Conservation (phyloP, 1,140 invertebrate species). For the Drosophila athabasca region DNA sequence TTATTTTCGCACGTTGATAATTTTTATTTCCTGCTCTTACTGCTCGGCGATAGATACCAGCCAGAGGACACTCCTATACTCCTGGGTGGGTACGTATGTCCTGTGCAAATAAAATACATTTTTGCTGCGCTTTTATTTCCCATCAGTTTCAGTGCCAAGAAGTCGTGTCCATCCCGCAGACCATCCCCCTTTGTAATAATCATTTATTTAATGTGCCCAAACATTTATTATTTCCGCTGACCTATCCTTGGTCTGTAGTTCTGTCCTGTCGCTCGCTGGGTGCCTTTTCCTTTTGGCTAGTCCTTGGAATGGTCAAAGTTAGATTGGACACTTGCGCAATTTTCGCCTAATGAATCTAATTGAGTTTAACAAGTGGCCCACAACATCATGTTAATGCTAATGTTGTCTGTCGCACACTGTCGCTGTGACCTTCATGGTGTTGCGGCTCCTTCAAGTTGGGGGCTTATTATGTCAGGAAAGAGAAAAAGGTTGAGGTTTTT, state of each 20-base stretch:
- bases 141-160: conserved; percentile 29
- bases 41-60: conserved; percentile 29
- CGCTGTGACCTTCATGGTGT: conserved; percentile 34
- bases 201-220: conserved; percentile 75
- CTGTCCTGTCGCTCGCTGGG: not conserved
- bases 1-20: conserved; percentile 78
- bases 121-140: conserved; percentile 67
- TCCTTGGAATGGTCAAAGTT: conserved; percentile 72
- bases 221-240: conserved; percentile 76
- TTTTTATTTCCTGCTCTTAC: conserved; percentile 67
- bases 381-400: conserved; percentile 52
- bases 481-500: not conserved
- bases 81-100: conserved; percentile 26
- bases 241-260: conserved; percentile 11
- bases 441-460: conserved; percentile 13
- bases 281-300: conserved; percentile 1
- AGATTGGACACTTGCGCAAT: conserved; percentile 77
- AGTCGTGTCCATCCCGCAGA: conserved; percentile 23
- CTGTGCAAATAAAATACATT: conserved; percentile 73
- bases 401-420: conserved; percentile 35
- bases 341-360: conserved; percentile 74
- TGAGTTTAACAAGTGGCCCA: conserved; percentile 69
- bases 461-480: conserved; percentile 6
- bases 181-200: conserved; percentile 63
- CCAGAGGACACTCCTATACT: no score